phyloP scores from a whole-genome alignment of 2,113 vertebrate species.

The Phaethon lepturus region DNA sequence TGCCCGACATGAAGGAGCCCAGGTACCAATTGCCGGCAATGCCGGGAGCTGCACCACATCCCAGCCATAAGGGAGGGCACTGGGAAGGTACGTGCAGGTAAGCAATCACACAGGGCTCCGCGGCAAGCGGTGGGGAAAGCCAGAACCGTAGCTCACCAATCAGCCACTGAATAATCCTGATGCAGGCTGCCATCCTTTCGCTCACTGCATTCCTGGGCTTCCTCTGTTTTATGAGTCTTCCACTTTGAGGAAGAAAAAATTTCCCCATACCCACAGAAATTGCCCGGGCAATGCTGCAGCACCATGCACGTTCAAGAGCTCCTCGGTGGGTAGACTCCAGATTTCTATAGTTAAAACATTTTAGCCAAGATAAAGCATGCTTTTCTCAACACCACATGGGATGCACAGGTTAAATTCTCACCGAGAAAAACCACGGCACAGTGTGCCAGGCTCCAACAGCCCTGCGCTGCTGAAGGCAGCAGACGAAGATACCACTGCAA shows the following conservation, averaged over 20 bases:
- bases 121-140: neutral
- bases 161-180: too few relatives aligned
- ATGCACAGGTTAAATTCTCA: neutral
- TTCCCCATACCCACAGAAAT: neutral
- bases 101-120: neutral
- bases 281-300: neutral
- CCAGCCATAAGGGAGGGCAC: rapidly evolving
- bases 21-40: rapidly evolving
- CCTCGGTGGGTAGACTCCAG: rapidly evolving
- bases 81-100: rapidly evolving
- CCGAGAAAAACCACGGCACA: rapidly evolving
- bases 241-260: neutral
- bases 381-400: neutral
- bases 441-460: neutral
- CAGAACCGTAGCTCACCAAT: rapidly evolving
- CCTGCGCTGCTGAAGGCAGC: neutral
- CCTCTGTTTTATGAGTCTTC: rapidly evolving
- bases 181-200: rapidly evolving
- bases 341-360: neutral
- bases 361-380: neutral
- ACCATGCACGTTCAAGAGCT: rapidly evolving
- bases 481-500: neutral
- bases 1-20: neutral
- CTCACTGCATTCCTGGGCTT: neutral
- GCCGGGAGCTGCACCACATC: rapidly evolving